Evolutionary conservation across 1,140 invertebrate species (phyloP).

Genomic region (Pogonus chalceus): DNA sequence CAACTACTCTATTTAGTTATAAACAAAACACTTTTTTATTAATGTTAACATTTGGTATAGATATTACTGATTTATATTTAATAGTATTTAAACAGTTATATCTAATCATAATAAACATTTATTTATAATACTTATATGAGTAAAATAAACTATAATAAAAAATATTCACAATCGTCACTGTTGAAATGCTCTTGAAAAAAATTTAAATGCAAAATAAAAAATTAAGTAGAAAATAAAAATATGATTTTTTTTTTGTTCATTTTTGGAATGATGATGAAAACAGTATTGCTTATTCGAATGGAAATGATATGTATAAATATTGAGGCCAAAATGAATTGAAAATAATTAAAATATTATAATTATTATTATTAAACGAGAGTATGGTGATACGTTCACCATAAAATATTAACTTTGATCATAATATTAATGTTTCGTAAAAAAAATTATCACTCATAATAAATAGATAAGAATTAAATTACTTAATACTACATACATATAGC

Average conservation of each 20-base stretch:
- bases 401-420: constrained; percentile 3
- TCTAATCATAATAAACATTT: background rate
- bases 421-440: background rate
- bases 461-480: constrained; percentile 1
- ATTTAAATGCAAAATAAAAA: background rate
- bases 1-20: background rate
- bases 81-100: background rate
- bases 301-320: constrained; percentile 3
- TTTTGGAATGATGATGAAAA: background rate
- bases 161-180: constrained; percentile 3
- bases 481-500: background rate
- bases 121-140: background rate
- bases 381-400: background rate
- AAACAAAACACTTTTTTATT: background rate
- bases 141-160: background rate
- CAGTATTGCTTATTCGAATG: background rate
- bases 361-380: background rate
- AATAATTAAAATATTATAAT: background rate
- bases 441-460: constrained; percentile 1
- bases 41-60: background rate
- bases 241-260: background rate
- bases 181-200: background rate
- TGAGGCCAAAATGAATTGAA: background rate
- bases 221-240: background rate
- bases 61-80: background rate